Base-by-base conservation (phyloP, 2,113 vertebrate genomes). In the Entosphenus tridentatus region DNA sequence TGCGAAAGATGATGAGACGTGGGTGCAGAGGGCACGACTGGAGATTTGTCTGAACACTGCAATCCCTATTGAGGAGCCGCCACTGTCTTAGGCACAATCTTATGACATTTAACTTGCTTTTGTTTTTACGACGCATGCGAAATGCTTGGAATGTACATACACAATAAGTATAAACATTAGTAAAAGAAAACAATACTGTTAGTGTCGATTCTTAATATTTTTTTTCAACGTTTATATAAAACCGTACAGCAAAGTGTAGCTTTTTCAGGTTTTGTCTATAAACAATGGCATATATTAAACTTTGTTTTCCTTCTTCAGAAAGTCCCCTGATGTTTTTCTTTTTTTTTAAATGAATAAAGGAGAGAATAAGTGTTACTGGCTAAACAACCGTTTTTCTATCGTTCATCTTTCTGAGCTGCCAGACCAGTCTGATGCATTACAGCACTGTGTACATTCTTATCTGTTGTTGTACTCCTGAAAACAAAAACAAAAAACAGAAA, bases 111-210 rank as follows among this genome's bases (percentile, higher is more conserved):
- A 39, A 39, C 39, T 39, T 39, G 39, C 39, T 39, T 39, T 39
- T 39, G 39, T 39, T 39, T 39, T 39, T 39, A 39, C 39, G 39
- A 39, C 39, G 39, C 39, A 39, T 39, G 39, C 39, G 39, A 39
- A 65, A 65, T 65, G 62, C 18, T 65, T 65, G 62, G 62, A 65
- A 65, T 65, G 62, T 65, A 65, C 62, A 65, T 65, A 65, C 62
- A 65, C 62, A 65, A 21, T 65, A 65, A 65, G 62, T 65, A 65
- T 65, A 65, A 65, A 65, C 62, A 65, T 16, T n/a, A 65, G n/a
- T 65, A 16, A 16, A 65, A 65, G 21, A 65, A n/a, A 65, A 21
- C n/a, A 65, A 65, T 18, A 65, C 62, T 65, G 62, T 65, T 65
- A n/a, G 21, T n/a, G 62, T 65, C 18, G 62, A 39, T 39, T 65